Conservation (phyloP, 2,797 vertebrate species). For the Chloroceryle inda region DNA sequence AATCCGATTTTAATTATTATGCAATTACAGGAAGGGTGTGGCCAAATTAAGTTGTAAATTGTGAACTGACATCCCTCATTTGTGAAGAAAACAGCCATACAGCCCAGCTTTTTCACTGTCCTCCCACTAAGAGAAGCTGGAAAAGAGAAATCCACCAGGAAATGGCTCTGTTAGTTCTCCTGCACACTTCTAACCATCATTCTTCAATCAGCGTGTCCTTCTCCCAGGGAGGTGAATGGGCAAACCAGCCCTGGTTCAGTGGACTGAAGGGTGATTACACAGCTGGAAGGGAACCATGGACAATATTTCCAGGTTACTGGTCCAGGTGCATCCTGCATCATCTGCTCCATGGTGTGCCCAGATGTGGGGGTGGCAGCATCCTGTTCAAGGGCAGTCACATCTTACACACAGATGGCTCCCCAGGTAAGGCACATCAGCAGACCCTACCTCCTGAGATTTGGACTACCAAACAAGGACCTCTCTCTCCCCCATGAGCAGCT, state of each 20-base stretch:
- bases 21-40: neutral
- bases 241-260: neutral
- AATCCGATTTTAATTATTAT: neutral
- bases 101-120: neutral
- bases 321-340: neutral
- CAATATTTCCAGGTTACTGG: neutral
- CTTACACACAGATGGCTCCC: neutral
- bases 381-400: neutral
- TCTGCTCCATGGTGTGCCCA: neutral
- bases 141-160: neutral
- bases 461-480: neutral
- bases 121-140: neutral
- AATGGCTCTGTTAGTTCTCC: neutral
- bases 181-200: neutral
- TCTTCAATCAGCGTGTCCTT: neutral
- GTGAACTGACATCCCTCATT: neutral
- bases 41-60: neutral
- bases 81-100: neutral
- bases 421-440: neutral
- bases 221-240: neutral
- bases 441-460: neutral
- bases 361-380: neutral
- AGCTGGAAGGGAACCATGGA: neutral
- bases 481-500: neutral
- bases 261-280: rapidly evolving